Conservation (phyloP, 2,797 vertebrate genomes). For the Menidia menidia region DNA sequence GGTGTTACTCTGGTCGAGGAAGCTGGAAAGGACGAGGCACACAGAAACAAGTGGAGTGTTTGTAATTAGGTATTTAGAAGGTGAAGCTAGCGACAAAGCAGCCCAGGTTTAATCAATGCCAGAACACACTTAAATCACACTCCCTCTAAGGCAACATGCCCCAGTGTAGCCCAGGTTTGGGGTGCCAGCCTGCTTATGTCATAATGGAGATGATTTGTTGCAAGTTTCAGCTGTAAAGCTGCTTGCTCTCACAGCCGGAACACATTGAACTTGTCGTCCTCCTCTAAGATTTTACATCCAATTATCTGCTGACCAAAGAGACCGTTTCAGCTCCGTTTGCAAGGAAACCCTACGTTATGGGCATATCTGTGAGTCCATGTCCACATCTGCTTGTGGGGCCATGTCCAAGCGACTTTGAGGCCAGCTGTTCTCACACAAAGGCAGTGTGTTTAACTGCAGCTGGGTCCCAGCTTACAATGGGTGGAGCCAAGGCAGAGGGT, state of each 20-base stretch:
- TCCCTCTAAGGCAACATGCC: constrained; percentile 30
- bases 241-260: constrained; percentile 31
- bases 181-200: constrained; percentile 63
- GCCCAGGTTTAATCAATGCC: constrained; percentile 36
- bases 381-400: constrained; percentile 32
- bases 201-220: constrained; percentile 43
- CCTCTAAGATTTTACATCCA: constrained; percentile 52
- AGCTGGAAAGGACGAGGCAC: constrained; percentile 24
- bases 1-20: constrained; percentile 47
- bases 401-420: constrained; percentile 67
- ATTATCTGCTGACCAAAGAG: constrained; percentile 62
- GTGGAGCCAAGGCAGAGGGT: constrained; percentile 33
- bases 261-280: constrained; percentile 20
- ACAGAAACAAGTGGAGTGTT: constrained; percentile 52
- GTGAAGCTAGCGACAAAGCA: constrained; percentile 40
- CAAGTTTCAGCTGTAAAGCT: constrained; percentile 22
- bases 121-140: constrained; percentile 26
- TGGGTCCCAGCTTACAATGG: constrained; percentile 37
- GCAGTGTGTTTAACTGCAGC: constrained; percentile 62
- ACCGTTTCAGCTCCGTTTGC: constrained; percentile 48
- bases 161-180: constrained; percentile 4
- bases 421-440: constrained; percentile 77
- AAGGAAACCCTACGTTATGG: constrained; percentile 30
- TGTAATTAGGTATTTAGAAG: constrained; percentile 44
- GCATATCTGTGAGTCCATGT: constrained; percentile 25